These are phyloP conservation scores for Drosophila trichaetosa DNA, from an alignment of 2,888 invertebrate genomes.

Conservation along the genomic window DNA sequence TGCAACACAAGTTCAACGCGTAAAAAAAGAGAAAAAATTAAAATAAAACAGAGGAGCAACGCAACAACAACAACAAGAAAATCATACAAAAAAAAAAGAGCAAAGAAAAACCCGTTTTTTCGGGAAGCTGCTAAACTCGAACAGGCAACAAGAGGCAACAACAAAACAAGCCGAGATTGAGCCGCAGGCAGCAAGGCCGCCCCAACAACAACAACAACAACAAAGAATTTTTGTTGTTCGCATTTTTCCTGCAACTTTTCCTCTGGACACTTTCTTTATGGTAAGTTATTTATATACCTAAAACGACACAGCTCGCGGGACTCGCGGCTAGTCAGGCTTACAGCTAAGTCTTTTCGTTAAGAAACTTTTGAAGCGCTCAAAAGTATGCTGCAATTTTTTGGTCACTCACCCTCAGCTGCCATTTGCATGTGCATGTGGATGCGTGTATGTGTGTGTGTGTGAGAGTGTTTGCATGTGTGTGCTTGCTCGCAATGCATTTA, in stretches of 20 bases:
- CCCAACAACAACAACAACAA: conserved; percentile 29
- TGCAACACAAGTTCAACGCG: conserved; percentile 41
- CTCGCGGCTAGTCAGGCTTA: background rate
- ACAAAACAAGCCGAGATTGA: conserved; percentile 7
- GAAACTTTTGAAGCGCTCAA: conserved; percentile 9
- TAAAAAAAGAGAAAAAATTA: conserved; percentile 9
- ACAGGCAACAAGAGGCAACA: conserved; percentile 16
- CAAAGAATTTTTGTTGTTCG: conserved; percentile 17
- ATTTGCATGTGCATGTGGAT: background rate
- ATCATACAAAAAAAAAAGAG: conserved; percentile 1
- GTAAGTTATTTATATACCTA: conserved; percentile 46
- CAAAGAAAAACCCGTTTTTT: conserved; percentile 59
- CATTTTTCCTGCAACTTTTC: conserved; percentile 34
- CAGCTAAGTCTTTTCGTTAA: background rate
- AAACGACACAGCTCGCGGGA: background rate
- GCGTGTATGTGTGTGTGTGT: background rate
- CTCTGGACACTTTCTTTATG: conserved; percentile 58
- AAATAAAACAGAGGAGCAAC: conserved; percentile 8
- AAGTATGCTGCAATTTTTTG: conserved; percentile 41
- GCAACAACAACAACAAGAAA: conserved; percentile 17
- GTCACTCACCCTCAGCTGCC: background rate
- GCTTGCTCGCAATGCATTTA: background rate
- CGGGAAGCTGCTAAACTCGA: conserved; percentile 44
- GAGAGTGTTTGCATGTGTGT: conserved; percentile 3
- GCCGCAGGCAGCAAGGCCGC: conserved; percentile 36